Conservation (phyloP, 2,888 invertebrate species). For the Homarus gammarus region DNA sequence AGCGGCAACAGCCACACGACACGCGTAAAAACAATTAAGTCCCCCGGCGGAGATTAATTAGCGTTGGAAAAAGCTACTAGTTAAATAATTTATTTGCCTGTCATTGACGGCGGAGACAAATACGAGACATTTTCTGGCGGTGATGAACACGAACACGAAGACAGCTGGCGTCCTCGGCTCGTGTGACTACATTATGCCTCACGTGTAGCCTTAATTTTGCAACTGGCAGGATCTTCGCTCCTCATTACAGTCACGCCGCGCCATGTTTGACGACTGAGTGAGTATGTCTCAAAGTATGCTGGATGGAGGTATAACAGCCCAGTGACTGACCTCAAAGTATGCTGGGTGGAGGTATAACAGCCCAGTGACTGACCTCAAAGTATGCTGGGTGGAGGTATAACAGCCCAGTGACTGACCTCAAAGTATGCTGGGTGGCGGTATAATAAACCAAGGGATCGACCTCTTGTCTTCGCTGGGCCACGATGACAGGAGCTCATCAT, state of each 20-base stretch:
- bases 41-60: background rate
- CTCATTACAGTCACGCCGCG: background rate
- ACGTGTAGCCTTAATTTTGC: background rate
- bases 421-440: background rate
- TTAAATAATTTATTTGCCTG: conserved; percentile 15
- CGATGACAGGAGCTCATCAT: no score
- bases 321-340: no score
- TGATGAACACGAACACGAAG: background rate
- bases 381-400: no score
- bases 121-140: background rate
- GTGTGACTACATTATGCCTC: background rate
- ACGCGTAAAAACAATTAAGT: conserved; percentile 10
- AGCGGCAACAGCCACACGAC: background rate
- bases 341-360: no score
- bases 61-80: background rate
- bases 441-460: background rate
- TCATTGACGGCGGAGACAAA: conserved; percentile 15
- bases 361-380: no score
- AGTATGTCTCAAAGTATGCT: background rate
- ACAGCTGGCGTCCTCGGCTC: background rate
- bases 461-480: no score
- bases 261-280: background rate
- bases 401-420: no score
- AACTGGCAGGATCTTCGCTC: background rate
- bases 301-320: background rate